Base-by-base conservation (phyloP, 2,888 invertebrate species). In the Encarsia formosa region DNA sequence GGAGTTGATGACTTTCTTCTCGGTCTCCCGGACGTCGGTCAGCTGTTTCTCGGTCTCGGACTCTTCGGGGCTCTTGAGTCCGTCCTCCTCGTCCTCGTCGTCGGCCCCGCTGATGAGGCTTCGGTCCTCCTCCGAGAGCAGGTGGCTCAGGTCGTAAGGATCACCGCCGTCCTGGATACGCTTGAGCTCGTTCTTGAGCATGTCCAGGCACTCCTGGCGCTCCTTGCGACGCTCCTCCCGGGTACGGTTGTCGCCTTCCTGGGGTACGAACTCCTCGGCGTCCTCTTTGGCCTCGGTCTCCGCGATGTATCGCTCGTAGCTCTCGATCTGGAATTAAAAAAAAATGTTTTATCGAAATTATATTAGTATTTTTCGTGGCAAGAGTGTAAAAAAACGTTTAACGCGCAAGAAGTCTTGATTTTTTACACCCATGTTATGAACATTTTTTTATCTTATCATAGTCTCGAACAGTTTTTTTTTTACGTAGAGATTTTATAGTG, bases 101-200 rank as follows among this genome's bases (percentile, higher is more conserved):
- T 19, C 32, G 13, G 45, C 29, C 18, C 37, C 52, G 22, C 22
- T n/a, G n/a, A n/a, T n/a, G 24, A n/a, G 48, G 22, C 32, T 52
- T 50, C 11, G 31, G 26, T 24, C 43, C 6, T 54, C 35, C 22
- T 56, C 39, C 4, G 73, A 71, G 4, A 56, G 40, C 5, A 76
- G 59, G 57, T 69, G 62, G 32, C 69, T 68, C 65, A 70, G 69
- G 41, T 71, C 68, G 40, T 65, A 64, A 1, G 66, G 60, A 45
- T 72, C 67, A 0, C 67, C 68, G n/a, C 69, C 67, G 8, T 71
- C 67, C 1, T 61, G 63, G 19, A 73, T 67, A 46, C 66, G 65
- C 34, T 63, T 61, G 23, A 73, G 59, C 60, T 73, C 73, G 13
- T 60, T 64, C 47, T 71, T 73, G 32, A 73, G 50, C 71, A 72